Percentiles rank a stretch among this genome's conserved stretches.
Evolutionary conservation across 2,797 vertebrate species (phyloP).

Genomic region (Philypnodon macrostomus): DNA sequence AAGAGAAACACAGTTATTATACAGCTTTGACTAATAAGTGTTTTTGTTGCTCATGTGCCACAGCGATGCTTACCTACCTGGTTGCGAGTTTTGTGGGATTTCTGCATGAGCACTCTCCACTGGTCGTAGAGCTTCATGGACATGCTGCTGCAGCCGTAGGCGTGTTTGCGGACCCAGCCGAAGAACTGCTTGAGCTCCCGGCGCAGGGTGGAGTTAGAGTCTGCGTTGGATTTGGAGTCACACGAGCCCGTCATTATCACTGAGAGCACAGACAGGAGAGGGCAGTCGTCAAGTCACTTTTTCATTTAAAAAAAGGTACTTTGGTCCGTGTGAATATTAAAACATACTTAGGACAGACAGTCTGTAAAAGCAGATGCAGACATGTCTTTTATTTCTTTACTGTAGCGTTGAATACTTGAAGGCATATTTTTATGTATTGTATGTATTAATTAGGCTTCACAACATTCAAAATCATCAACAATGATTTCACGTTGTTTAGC

Average conservation of each 20-base stretch:
- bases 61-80: constrained; percentile 87
- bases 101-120: constrained; percentile 98
- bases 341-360: no score
- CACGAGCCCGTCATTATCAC: constrained; percentile 79
- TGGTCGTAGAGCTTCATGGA: constrained; percentile 98
- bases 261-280: constrained; percentile 40
- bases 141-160: constrained; percentile 93
- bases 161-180: constrained; percentile 96
- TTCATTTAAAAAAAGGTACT: no score
- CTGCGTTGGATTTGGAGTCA: constrained; percentile 81
- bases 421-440: no score
- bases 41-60: constrained; percentile 9
- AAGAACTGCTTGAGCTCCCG: constrained; percentile 98
- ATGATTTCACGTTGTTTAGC: no score
- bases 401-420: no score
- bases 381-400: no score
- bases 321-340: no score
- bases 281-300: no score
- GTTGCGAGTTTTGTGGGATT: constrained; percentile 97
- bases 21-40: no score
- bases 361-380: no score
- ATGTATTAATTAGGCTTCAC: no score
- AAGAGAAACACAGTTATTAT: constrained; percentile 38
- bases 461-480: no score
- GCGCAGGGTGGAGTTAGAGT: constrained; percentile 92